Base-by-base conservation (phyloP, 2,888 invertebrate species). In the Diaperis boleti region DNA sequence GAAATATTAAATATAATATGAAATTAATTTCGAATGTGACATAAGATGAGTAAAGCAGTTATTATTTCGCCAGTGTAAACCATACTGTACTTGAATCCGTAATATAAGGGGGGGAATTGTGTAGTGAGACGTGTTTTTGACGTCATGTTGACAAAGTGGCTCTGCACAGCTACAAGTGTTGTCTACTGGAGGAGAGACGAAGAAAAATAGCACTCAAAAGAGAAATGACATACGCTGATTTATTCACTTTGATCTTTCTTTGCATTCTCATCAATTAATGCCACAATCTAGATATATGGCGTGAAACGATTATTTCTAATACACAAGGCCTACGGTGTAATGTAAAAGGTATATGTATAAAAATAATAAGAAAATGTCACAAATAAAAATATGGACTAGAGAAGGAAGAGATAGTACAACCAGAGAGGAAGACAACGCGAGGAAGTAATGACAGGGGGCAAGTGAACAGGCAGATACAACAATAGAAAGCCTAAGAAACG, bases 181-280 rank as follows among this genome's bases (percentile, higher is more conserved):
- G 54, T 39, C 37, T 33, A 31, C 33, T 44, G 41, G 22, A 52
- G 52, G 49, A 31, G 49, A 0, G 33, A 55, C 35, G 20, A 47
- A 35, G 35, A 57, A 45, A 47, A 55, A 44, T 44, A 17, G 7
- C 10, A 22, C 22, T 37, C 17, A 26, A 10, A 14, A 15, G 55
- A 26, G 37, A 52, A 44, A 63, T 49, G 63, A 66, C 59, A 64
- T 35, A 37, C 63, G 65, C 42, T 61, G 64, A 62, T 67, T 62
- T 67, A 68, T 68, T 65, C 56, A 66, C 62, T 55, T 52, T 41
- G 57, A 47, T 64, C 62, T 55, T 68, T 60, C 62, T 59, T 47
- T 60, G 33, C 33, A 55, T 39, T 59, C 59, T 66, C 66, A 66
- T 68, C 66, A 66, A 63, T 62, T 59, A 50, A 59, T 57, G 57